Evolutionary conservation across 2,797 vertebrate species (phyloP).

Genomic region (Halcyon leucocephala): DNA sequence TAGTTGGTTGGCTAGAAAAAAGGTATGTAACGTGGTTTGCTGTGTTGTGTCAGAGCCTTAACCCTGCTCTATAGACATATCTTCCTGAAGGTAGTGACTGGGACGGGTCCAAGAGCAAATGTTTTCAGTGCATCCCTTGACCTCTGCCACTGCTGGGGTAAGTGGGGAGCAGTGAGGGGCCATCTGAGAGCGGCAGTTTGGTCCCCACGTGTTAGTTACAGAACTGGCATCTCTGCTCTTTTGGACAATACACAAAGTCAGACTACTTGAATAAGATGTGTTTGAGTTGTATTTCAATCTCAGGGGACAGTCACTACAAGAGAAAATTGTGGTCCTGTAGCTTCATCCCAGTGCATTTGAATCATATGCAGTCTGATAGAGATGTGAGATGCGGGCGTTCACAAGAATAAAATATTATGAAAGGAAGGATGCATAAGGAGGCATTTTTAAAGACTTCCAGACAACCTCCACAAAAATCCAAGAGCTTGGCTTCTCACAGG

Average conservation of each 20-base stretch:
- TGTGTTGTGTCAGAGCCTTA: not conserved
- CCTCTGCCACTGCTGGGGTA: not conserved
- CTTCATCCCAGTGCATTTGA: not conserved
- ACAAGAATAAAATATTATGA: not conserved
- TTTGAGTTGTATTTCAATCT: not conserved
- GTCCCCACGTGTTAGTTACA: not conserved
- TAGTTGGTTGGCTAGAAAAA: not conserved
- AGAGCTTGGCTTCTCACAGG: not conserved
- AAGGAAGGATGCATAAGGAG: not conserved
- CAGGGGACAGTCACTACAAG: not conserved
- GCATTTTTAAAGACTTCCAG: not conserved
- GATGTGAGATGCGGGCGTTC: not conserved
- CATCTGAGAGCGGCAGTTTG: not conserved
- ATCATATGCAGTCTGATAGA: not conserved
- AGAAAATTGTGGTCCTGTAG: not conserved
- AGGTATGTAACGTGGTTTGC: not conserved
- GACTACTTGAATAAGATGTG: not conserved
- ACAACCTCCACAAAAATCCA: not conserved
- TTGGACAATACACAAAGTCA: not conserved
- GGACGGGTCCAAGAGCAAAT: not conserved
- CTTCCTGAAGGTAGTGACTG: no score
- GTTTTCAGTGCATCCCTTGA: not conserved
- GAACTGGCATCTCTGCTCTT: not conserved
- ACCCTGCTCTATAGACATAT: not conserved
- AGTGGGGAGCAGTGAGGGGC: not conserved